Conservation (phyloP, 2,888 invertebrate species). For the Norana najaformis region DNA sequence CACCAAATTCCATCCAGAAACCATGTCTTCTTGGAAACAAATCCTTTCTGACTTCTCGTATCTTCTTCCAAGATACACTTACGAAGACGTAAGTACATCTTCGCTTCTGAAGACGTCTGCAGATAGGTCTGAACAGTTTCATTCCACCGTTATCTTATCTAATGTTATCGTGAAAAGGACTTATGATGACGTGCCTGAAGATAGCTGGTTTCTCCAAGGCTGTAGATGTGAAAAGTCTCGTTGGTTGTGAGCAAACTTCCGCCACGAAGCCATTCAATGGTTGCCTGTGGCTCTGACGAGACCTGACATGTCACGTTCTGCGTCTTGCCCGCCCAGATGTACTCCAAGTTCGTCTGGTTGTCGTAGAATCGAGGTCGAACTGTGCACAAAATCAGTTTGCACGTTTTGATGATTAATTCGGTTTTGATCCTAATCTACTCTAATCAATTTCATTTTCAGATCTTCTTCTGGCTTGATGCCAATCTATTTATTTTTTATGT, state of each 20-base stretch:
- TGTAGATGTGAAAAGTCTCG: slow-evolving; percentile 38
- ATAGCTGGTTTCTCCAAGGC: slow-evolving; percentile 35
- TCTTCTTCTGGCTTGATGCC: too few relatives aligned
- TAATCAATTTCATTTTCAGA: too few relatives aligned
- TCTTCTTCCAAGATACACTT: too few relatives aligned
- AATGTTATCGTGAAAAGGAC: neutral
- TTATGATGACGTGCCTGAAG: slow-evolving; percentile 38
- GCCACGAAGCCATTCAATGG: slow-evolving; percentile 39
- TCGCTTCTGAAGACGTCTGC: too few relatives aligned
- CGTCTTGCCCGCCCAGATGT: slow-evolving; percentile 42
- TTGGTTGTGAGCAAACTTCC: slow-evolving; percentile 29
- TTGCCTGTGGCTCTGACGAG: slow-evolving; percentile 38
- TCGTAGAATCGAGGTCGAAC: slow-evolving; percentile 21
- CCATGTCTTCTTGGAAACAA: too few relatives aligned
- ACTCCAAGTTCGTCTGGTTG: slow-evolving; percentile 25
- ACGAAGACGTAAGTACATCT: too few relatives aligned
- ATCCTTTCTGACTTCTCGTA: too few relatives aligned
- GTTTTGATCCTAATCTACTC: neutral
- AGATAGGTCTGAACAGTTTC: too few relatives aligned
- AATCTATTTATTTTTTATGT: too few relatives aligned
- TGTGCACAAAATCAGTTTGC: neutral
- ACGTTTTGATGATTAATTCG: neutral
- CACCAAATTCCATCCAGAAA: too few relatives aligned
- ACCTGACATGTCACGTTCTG: slow-evolving; percentile 43
- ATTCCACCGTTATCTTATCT: too few relatives aligned